Percentiles rank a stretch among this genome's conserved stretches.
These are phyloP conservation scores for Mya arenaria DNA, from an alignment of 1,140 invertebrate species.

Conservation along the genomic window DNA sequence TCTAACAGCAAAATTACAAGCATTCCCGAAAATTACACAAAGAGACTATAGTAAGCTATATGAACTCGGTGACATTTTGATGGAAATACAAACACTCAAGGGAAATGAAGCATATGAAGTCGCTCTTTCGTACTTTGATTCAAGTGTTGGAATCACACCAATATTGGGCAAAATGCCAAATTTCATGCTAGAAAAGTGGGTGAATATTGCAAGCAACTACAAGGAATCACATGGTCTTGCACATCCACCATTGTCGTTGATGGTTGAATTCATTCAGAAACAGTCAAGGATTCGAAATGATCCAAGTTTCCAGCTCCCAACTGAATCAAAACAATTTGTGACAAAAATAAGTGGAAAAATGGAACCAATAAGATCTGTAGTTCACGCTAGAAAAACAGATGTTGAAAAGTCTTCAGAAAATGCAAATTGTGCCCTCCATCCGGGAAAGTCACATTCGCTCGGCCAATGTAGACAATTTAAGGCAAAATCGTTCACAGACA, in stretches of 20 bases:
- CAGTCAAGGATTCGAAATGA: constrained; percentile 16
- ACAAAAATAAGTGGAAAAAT: too few species aligned
- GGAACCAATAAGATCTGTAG: not conserved
- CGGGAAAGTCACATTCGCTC: not conserved
- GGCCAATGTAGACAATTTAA: not conserved
- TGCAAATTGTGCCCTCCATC: not conserved
- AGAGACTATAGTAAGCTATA: constrained; percentile 55
- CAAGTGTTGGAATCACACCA: not conserved
- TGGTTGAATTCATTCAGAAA: constrained; percentile 14
- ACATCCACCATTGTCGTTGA: not conserved
- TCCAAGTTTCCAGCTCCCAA: constrained; percentile 12
- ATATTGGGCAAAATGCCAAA: constrained; percentile 1
- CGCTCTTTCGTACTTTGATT: not conserved
- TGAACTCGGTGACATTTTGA: constrained; percentile 52
- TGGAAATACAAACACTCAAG: constrained; percentile 56
- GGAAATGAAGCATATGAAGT: constrained; percentile 2
- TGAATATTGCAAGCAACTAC: not conserved
- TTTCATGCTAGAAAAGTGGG: constrained; percentile 13
- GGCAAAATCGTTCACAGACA: not conserved
- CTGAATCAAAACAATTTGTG: constrained; percentile 2
- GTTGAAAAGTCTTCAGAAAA: not conserved
- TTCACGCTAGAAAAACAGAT: too few species aligned
- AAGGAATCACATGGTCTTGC: constrained; percentile 8
- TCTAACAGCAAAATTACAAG: not conserved
- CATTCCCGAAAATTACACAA: constrained; percentile 4